A percentile compares a stretch with the other conserved stretches of the same genome.
These are phyloP conservation scores for Poicephalus gulielmi DNA, from an alignment of 2,113 vertebrate species.

Conservation along the genomic window DNA sequence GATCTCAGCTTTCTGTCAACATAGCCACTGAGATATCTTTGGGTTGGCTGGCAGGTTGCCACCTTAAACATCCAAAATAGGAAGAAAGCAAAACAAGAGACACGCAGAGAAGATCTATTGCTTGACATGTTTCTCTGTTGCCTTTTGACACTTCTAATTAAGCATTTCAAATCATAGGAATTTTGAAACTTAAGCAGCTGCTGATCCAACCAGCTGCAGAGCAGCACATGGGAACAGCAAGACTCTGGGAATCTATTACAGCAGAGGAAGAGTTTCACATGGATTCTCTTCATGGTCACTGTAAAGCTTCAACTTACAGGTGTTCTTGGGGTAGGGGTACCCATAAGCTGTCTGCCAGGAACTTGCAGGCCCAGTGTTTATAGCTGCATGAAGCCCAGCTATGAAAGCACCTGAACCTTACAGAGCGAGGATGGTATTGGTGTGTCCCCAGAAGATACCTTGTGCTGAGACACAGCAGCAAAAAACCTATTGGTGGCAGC, in stretches of 20 bases:
- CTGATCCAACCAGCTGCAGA: not conserved
- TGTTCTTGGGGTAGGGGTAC: not conserved
- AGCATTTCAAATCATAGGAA: not conserved
- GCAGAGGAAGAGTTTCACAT: not conserved
- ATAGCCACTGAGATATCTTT: not conserved
- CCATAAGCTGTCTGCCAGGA: not conserved
- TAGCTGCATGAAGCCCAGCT: not conserved
- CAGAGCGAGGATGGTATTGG: not conserved
- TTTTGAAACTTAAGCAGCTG: not conserved
- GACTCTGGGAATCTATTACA: not conserved
- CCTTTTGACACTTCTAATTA: not conserved
- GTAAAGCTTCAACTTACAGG: not conserved
- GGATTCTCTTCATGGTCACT: not conserved
- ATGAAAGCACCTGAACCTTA: not conserved
- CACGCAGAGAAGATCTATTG: not conserved
- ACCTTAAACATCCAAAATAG: not conserved
- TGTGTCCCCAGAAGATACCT: not conserved
- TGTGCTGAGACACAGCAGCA: not conserved
- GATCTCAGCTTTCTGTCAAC: not conserved
- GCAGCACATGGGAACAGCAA: not conserved
- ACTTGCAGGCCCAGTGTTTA: not conserved
- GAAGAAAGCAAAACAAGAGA: not conserved
- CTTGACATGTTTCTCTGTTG: not conserved
- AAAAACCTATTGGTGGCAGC: not conserved
- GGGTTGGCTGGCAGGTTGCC: not conserved